Base-by-base conservation (phyloP, 1,140 invertebrate genomes). In the Dreissena rostriformis region DNA sequence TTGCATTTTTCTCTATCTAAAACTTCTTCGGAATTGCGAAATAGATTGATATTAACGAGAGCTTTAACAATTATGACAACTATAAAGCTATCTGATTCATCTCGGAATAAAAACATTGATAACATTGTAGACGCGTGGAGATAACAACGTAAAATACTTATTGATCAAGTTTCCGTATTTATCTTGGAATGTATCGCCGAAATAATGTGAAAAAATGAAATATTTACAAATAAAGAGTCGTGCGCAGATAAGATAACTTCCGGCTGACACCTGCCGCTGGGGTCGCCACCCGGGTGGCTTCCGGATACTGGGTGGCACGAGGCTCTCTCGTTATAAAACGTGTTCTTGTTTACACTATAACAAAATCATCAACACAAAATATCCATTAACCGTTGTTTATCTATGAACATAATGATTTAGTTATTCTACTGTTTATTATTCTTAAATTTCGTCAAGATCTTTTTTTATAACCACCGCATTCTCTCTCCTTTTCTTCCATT, bases 81-180 rank as follows among this genome's bases (percentile, higher is more conserved):
- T 61, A n/a, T 61, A 61, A 61, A 61, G 17, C 4, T 61, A n/a
- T 61, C 17, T 61, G 57, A 61, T n/a, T 61, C 57, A 61, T 61
- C 57, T 61, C 11, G 22, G 22, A n/a, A 24, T n/a, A 61, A 61
- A 5, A n/a, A 61, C 17, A n/a, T n/a, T 24, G 57, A 61, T 61
- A 61, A 61, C 22, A 61, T 68, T 67, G 68, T 67, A 19, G 39
- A 26, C 26, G 49, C 55, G 12, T 24, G 26, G 63, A 71, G 78
- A 80, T 80, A 72, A 22, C 39, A 39, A 39, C 39, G 39, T 39
- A 39, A 61, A n/a, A 61, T 61, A 39, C 49, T 74, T 82, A 82
- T 73, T 72, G 79, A 82, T 74, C 66, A 51, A 73, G 71, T 82
- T 82, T 53, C 68, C 53, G 39, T 39, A 66, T 12, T 82, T 74